Percentiles rank a stretch among this genome's conserved stretches.
Evolutionary conservation across 2,797 vertebrate genomes (phyloP).

Genomic region (Carduelis carduelis): DNA sequence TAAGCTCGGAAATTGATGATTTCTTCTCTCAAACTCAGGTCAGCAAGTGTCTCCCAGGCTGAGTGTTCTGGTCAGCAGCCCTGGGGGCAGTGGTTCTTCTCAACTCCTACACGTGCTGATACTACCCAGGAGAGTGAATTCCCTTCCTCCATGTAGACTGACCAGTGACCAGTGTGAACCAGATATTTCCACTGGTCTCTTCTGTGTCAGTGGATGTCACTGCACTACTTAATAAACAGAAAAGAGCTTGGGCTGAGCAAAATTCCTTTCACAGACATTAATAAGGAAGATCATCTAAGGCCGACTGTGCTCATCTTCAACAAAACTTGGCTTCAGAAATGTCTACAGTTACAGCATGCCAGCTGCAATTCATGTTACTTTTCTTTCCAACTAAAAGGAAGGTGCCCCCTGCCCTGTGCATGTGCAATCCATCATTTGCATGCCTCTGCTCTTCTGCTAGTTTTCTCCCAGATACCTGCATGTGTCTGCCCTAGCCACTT

Average conservation of each 20-base stretch:
- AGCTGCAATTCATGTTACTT: not conserved
- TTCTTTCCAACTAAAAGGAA: not conserved
- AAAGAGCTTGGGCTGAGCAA: not conserved
- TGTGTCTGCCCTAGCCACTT: not conserved
- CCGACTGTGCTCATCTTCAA: not conserved
- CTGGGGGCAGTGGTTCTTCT: not conserved
- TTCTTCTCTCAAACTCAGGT: not conserved
- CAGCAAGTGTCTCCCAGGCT: not conserved
- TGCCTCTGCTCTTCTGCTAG: not conserved
- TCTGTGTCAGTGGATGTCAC: not conserved
- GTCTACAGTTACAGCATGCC: not conserved
- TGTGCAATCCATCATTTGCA: not conserved
- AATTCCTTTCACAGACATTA: not conserved
- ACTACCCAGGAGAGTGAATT: not conserved
- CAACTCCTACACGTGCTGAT: not conserved
- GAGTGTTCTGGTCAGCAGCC: not conserved
- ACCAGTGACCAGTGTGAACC: not conserved
- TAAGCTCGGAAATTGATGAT: not conserved
- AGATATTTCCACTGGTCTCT: not conserved
- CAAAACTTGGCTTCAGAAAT: not conserved
- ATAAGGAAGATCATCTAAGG: not conserved
- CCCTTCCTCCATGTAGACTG: not conserved
- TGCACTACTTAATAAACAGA: not conserved
- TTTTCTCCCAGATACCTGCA: not conserved
- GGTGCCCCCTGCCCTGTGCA: not conserved